phyloP scores from a whole-genome alignment of 2,113 vertebrate species.

The Enhydra lutris region DNA sequence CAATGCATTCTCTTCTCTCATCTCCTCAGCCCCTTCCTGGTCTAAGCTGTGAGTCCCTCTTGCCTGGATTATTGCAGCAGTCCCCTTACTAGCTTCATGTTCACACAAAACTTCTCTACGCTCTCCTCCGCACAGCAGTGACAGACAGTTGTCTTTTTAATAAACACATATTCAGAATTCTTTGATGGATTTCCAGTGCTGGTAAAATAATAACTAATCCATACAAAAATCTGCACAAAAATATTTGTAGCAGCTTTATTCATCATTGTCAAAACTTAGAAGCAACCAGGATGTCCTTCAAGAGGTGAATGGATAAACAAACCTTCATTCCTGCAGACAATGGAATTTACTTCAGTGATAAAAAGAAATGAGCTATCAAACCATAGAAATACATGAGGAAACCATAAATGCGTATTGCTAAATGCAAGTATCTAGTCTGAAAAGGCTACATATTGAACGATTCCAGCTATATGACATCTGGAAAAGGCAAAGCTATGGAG shows the following conservation, averaged over 20 bases:
- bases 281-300: neutral
- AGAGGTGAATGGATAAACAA: neutral
- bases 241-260: neutral
- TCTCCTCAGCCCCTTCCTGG: neutral
- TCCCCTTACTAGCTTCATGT: neutral
- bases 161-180: neutral
- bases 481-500: neutral
- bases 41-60: neutral
- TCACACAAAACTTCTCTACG: neutral
- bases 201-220: neutral
- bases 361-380: neutral
- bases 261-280: neutral
- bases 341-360: neutral
- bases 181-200: neutral
- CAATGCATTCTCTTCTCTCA: neutral
- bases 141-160: neutral
- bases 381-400: neutral
- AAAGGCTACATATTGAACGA: neutral
- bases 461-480: neutral
- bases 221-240: neutral
- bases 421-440: neutral
- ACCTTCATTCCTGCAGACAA: neutral
- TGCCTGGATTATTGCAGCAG: neutral
- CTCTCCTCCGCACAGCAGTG: neutral
- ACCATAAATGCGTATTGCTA: neutral